phyloP scores from a whole-genome alignment of 2,113 vertebrate genomes.

The Synchiropus splendidus region DNA sequence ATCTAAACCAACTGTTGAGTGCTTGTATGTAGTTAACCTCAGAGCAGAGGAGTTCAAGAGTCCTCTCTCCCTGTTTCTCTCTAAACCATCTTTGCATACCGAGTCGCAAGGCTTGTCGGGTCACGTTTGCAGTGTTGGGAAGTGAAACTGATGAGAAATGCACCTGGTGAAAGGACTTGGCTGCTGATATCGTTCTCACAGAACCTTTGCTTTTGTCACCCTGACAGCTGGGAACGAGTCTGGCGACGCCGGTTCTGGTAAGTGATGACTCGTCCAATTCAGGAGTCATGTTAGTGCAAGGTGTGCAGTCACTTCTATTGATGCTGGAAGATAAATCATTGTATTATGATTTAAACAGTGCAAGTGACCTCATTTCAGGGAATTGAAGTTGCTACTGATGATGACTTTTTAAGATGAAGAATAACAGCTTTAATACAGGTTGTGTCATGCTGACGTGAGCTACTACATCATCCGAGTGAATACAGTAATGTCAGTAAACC shows the following conservation, averaged over 20 bases:
- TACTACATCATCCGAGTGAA: no score
- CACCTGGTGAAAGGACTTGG: conserved; percentile 1
- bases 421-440: no score
- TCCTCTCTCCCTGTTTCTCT: not conserved
- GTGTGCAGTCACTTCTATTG: no score
- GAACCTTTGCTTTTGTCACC: conserved; percentile 19
- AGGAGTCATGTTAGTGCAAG: no score
- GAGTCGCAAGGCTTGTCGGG: conserved; percentile 11
- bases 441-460: no score
- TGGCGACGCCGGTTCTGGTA: conserved; percentile 8
- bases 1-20: not conserved
- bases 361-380: no score
- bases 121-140: conserved; percentile 11
- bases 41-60: no score
- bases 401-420: no score
- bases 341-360: no score
- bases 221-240: conserved; percentile 23
- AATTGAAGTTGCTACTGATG: no score
- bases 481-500: no score
- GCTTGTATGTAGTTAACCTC: not conserved
- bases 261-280: conserved; percentile 9
- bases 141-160: not conserved
- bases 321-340: no score
- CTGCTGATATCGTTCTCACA: conserved; percentile 1
- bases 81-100: conserved; percentile 9